Percentiles rank a stretch among this genome's conserved stretches.
Evolutionary conservation across 1,140 invertebrate species (phyloP).

Genomic region (Sipha flava): DNA sequence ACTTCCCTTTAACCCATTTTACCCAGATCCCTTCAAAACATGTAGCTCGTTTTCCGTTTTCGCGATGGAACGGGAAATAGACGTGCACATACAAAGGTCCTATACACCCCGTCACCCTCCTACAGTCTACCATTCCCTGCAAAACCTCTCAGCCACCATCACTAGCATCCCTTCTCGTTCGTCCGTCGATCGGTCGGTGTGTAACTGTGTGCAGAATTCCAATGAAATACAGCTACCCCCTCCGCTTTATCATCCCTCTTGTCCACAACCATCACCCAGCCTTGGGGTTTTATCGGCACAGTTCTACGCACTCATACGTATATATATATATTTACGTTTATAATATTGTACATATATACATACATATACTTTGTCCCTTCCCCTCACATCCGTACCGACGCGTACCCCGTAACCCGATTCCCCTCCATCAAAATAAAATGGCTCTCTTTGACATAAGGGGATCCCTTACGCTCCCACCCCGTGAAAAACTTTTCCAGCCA

Average conservation of each 20-base stretch:
- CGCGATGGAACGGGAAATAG: constrained; percentile 30
- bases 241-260: neutral
- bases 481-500: constrained; percentile 21
- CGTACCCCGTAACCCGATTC: neutral
- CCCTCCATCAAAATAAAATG: constrained; percentile 14
- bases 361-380: constrained; percentile 5
- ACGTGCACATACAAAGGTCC: constrained; percentile 23
- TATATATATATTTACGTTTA: neutral
- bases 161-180: neutral
- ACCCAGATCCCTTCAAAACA: constrained; percentile 9
- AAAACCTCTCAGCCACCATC: neutral
- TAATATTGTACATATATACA: neutral
- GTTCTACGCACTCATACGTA: neutral
- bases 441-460: constrained; percentile 31
- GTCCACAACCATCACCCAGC: neutral
- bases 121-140: neutral
- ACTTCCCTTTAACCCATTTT: neutral
- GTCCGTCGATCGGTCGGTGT: neutral
- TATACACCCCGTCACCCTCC: neutral
- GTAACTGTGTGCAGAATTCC: constrained; percentile 19
- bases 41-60: constrained; percentile 23
- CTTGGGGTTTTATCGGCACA: constrained; percentile 6
- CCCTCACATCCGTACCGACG: neutral
- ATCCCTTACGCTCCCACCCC: constrained; percentile 10
- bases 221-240: constrained; percentile 11